phyloP scores from a whole-genome alignment of 2,797 vertebrate species.

The Hybognathus amarus region DNA sequence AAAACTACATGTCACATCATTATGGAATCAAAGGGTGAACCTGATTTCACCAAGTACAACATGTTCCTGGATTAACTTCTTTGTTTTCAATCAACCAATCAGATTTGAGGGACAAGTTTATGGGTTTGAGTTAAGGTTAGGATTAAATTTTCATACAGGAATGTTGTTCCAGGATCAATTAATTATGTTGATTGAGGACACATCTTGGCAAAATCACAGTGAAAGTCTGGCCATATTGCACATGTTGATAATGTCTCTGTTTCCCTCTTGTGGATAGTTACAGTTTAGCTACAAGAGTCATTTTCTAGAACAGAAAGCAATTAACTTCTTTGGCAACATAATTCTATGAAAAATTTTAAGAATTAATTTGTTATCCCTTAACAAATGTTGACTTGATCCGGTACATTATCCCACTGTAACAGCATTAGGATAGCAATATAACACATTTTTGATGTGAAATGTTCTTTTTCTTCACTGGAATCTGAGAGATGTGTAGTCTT shows the following conservation, averaged over 20 bases:
- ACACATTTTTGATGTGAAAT: not conserved
- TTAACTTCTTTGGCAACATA: not conserved
- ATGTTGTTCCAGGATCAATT: not conserved
- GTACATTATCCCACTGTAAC: not conserved
- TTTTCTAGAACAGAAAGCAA: not conserved
- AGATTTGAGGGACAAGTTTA: not conserved
- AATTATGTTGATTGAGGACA: not conserved
- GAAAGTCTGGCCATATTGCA: not conserved
- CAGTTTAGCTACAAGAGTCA: not conserved
- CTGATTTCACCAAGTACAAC: not conserved
- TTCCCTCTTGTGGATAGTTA: constrained; percentile 30
- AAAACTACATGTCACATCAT: not conserved
- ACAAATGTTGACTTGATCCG: not conserved
- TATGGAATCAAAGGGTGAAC: not conserved
- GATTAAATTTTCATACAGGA: not conserved
- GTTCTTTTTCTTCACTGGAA: too few relatives aligned
- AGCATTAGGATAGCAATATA: not conserved
- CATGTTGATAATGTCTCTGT: not conserved
- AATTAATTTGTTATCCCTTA: not conserved
- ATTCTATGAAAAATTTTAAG: not conserved
- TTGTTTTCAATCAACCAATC: not conserved
- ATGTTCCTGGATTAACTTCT: not conserved
- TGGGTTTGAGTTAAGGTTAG: too few relatives aligned
- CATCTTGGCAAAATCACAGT: not conserved
- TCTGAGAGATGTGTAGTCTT: not conserved